A percentile compares a stretch with the other conserved stretches of the same genome.
Evolutionary conservation across 1,140 invertebrate genomes (phyloP).

Genomic region (Diploscapter pachys): DNA sequence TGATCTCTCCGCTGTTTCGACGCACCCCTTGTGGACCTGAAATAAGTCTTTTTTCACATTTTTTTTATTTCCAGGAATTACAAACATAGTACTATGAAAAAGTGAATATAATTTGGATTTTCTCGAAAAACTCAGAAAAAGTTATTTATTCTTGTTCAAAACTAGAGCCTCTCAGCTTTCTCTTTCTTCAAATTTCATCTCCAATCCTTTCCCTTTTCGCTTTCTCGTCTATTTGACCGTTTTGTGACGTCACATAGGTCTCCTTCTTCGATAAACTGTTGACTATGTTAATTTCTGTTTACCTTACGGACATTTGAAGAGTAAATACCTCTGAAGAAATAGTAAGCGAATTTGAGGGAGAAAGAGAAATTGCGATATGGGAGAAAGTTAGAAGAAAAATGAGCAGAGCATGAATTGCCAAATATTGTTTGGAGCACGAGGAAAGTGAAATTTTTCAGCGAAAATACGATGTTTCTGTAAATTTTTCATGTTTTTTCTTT

Average conservation of each 20-base stretch:
- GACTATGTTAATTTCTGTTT: slow-evolving; percentile 22
- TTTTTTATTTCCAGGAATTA: background rate
- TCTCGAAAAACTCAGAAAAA: too few species aligned
- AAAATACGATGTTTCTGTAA: background rate
- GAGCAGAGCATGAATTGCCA: slow-evolving; percentile 1
- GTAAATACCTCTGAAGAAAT: too few species aligned
- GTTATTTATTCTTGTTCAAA: background rate
- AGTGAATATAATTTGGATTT: too few species aligned
- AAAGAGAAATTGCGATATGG: background rate
- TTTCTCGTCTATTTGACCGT: slow-evolving; percentile 11
- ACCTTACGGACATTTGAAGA: too few species aligned
- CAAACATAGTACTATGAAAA: too few species aligned
- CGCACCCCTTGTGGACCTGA: slow-evolving; percentile 94
- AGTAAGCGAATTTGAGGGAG: background rate
- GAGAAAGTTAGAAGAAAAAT: background rate
- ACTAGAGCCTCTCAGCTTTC: background rate
- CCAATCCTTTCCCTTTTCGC: too few species aligned
- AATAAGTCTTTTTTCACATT: slow-evolving; percentile 13
- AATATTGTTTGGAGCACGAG: background rate
- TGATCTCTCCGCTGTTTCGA: slow-evolving; percentile 94
- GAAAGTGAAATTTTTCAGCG: background rate
- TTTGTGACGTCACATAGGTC: background rate
- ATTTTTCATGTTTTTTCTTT: background rate
- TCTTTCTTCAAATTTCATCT: background rate
- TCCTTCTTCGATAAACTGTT: slow-evolving; percentile 11